Conservation (phyloP, 2,797 vertebrate species). For the Peromyscus attwateri region DNA sequence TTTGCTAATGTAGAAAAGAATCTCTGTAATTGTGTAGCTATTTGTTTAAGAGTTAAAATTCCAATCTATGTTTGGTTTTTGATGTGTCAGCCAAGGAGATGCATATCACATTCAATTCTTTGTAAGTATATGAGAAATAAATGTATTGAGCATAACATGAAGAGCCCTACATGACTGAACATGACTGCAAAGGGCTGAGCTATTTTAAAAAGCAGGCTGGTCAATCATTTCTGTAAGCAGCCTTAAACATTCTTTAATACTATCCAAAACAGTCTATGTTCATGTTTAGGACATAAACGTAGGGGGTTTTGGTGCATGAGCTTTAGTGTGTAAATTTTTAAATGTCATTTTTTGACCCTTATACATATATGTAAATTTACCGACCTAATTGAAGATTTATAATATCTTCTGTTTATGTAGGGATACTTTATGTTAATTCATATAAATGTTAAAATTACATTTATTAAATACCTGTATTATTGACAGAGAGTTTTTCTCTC, state of each 20-base stretch:
- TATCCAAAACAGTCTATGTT: not conserved
- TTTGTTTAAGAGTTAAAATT: constrained; percentile 24
- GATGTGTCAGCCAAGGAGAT: not conserved
- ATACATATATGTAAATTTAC: not conserved
- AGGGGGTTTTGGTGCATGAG: not conserved
- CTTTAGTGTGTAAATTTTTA: not conserved
- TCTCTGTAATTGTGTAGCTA: not conserved
- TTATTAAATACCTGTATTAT: not conserved
- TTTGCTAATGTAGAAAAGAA: not conserved
- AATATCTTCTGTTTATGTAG: not conserved
- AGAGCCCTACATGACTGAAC: not conserved
- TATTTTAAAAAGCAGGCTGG: not conserved
- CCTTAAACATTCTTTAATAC: not conserved
- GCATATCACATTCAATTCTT: not conserved
- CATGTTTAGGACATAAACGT: constrained; percentile 4
- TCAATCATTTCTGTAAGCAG: not conserved
- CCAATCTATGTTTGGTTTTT: not conserved
- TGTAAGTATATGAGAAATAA: not conserved
- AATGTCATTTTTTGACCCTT: not conserved
- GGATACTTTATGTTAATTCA: not conserved
- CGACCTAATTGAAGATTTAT: not conserved
- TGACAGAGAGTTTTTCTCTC: not conserved
- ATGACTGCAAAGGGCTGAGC: not conserved
- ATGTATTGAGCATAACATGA: not conserved
- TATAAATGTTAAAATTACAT: not conserved